These are phyloP conservation scores for Gobio occitaniae DNA, from an alignment of 2,797 vertebrate genomes.

Conservation along the genomic window DNA sequence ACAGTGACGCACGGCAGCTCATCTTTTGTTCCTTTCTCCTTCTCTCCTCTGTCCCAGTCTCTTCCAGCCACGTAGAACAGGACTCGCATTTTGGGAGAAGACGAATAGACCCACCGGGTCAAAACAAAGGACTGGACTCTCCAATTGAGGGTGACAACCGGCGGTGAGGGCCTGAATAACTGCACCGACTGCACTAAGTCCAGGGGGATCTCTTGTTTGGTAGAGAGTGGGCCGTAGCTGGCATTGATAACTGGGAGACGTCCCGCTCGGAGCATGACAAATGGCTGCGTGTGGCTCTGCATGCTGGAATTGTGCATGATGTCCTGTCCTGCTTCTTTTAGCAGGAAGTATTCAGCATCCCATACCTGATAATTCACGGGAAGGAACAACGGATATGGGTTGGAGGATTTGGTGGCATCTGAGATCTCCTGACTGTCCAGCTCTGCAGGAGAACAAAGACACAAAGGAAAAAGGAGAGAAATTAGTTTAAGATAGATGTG, in stretches of 20 bases:
- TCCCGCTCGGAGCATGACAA: slow-evolving; percentile 85
- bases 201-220: slow-evolving; percentile 80
- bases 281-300: slow-evolving; percentile 90
- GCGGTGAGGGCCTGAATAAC: slow-evolving; percentile 76
- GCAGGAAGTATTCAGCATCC: slow-evolving; percentile 87
- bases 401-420: slow-evolving; percentile 82
- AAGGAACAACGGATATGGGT: slow-evolving; percentile 86
- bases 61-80: slow-evolving; percentile 89
- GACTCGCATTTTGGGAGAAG: slow-evolving; percentile 86
- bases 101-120: slow-evolving; percentile 81
- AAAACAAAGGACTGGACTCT: slow-evolving; percentile 85
- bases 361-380: slow-evolving; percentile 88
- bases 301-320: slow-evolving; percentile 95
- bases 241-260: slow-evolving; percentile 83
- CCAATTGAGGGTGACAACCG: slow-evolving; percentile 86
- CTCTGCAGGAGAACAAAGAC: slow-evolving; percentile 75
- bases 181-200: slow-evolving; percentile 82
- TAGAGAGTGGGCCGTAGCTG: slow-evolving; percentile 85
- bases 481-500: background rate
- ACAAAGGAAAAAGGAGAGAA: background rate
- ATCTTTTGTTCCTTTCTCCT: slow-evolving; percentile 67
- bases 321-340: slow-evolving; percentile 94
- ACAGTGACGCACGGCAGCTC: slow-evolving; percentile 88
- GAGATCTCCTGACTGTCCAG: slow-evolving; percentile 83
- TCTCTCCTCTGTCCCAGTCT: slow-evolving; percentile 81